Evolutionary conservation across 2,888 invertebrate genomes (phyloP).

Genomic region (Gari tellinella): DNA sequence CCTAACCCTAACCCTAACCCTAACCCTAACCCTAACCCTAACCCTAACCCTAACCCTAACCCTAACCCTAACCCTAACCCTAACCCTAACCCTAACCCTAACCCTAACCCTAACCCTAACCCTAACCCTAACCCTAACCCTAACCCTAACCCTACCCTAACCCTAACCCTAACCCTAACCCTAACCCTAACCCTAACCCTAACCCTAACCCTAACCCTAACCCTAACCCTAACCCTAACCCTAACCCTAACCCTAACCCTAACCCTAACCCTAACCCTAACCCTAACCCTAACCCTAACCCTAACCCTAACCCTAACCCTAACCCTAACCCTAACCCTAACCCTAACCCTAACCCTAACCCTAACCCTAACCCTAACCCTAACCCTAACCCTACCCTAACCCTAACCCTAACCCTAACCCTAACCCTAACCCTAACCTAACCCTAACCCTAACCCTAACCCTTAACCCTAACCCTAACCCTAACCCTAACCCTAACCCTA

Average conservation of each 20-base stretch:
- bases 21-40: constrained; percentile 65
- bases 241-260: constrained; percentile 59
- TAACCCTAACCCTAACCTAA: constrained; percentile 55
- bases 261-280: constrained; percentile 43
- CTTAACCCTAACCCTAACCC: constrained; percentile 63
- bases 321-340: constrained; percentile 65
- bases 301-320: constrained; percentile 50
- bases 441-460: constrained; percentile 35
- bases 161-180: constrained; percentile 53
- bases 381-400: constrained; percentile 12
- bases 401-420: constrained; percentile 66
- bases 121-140: constrained; percentile 47
- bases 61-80: constrained; percentile 67
- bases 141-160: constrained; percentile 43
- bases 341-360: constrained; percentile 64
- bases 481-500: constrained; percentile 37
- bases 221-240: constrained; percentile 45
- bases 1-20: constrained; percentile 59
- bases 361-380: constrained; percentile 57
- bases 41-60: constrained; percentile 58
- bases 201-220: constrained; percentile 36
- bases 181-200: constrained; percentile 54
- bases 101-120: constrained; percentile 37
- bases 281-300: constrained; percentile 59
- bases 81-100: constrained; percentile 55